Evolutionary conservation across 2,797 vertebrate species (phyloP).

Genomic region (Accipiter superciliosus): DNA sequence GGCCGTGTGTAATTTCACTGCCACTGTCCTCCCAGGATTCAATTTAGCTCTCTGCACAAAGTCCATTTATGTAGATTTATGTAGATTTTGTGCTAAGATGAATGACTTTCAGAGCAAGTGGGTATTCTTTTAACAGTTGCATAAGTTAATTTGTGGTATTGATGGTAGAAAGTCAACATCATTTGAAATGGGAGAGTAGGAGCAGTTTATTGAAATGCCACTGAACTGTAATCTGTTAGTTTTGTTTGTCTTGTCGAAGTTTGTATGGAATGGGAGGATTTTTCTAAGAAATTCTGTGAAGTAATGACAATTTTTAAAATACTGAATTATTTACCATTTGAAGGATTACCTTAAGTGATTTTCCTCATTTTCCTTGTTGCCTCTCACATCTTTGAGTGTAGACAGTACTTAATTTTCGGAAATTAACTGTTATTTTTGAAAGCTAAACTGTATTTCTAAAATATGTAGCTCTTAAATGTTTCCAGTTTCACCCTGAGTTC

Average conservation of each 20-base stretch:
- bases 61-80: constrained; percentile 34
- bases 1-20: neutral
- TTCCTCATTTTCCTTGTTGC: neutral
- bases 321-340: neutral
- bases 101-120: neutral
- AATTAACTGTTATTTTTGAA: neutral
- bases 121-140: neutral
- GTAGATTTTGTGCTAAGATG: neutral
- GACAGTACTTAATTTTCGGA: neutral
- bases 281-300: neutral
- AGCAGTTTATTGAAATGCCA: neutral
- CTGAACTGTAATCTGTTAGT: neutral
- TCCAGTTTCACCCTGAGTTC: neutral
- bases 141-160: neutral
- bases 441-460: neutral
- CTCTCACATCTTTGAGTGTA: neutral
- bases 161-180: neutral
- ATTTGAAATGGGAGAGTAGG: neutral
- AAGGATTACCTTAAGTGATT: neutral
- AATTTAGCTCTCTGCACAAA: neutral
- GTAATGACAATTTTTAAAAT: neutral
- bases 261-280: neutral
- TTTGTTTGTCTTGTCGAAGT: neutral
- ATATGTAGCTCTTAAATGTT: neutral
- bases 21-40: neutral